These are phyloP conservation scores for Poeciliopsis gracilis DNA, from an alignment of 2,797 vertebrate species.

Conservation along the genomic window DNA sequence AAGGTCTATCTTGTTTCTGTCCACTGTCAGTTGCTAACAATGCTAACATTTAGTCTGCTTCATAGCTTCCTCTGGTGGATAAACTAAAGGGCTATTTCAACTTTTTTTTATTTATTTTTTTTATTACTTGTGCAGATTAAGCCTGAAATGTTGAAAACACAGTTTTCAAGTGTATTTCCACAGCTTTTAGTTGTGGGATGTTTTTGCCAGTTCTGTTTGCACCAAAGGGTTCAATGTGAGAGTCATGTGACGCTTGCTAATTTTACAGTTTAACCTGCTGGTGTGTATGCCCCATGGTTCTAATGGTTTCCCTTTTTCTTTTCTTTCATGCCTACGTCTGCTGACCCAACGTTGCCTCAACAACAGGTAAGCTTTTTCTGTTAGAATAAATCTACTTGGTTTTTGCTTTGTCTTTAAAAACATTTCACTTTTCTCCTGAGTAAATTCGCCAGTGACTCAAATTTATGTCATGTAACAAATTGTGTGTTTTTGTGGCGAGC, in stretches of 20 bases:
- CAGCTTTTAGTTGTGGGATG: background rate
- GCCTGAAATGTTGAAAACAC: too few species aligned
- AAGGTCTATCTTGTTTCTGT: background rate
- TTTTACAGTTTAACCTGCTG: background rate
- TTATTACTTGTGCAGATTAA: too few species aligned
- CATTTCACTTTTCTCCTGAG: background rate
- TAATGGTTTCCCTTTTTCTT: conserved; percentile 47
- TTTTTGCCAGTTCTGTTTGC: background rate
- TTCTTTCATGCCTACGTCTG: conserved; percentile 54
- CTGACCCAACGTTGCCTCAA: conserved; percentile 24
- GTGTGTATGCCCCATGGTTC: conserved; percentile 4
- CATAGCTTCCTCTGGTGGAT: background rate
- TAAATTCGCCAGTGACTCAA: background rate
- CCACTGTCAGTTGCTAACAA: background rate
- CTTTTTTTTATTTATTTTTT: background rate
- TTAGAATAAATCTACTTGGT: background rate
- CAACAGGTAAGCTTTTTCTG: conserved; percentile 68
- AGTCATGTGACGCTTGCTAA: background rate
- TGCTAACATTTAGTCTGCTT: background rate
- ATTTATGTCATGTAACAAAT: background rate
- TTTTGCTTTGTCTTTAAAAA: background rate
- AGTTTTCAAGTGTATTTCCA: too few species aligned
- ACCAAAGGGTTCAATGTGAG: background rate
- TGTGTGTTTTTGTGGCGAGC: background rate
- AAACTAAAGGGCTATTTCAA: background rate